Conservation (phyloP, 2,888 invertebrate genomes). For the Blastobasis lacticolella region DNA sequence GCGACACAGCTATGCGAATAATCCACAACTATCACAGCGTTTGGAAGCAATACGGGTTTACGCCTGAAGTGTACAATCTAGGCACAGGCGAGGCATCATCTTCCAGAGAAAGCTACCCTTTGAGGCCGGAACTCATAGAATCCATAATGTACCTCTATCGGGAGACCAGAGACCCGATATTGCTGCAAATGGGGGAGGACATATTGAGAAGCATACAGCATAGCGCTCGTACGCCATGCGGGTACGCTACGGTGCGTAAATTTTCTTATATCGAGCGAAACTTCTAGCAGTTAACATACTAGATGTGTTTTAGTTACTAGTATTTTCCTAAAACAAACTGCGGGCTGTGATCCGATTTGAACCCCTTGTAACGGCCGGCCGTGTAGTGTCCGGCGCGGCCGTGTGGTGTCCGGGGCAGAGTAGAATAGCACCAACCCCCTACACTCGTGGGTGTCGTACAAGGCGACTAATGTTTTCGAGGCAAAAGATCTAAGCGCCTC, state of each 20-base stretch:
- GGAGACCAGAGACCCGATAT: slow-evolving; percentile 93
- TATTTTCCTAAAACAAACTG: too few relatives aligned
- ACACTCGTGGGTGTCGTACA: too few relatives aligned
- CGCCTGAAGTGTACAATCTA: slow-evolving; percentile 98
- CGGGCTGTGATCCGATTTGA: too few relatives aligned
- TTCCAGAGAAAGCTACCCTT: slow-evolving; percentile 91
- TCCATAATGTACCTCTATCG: slow-evolving; percentile 97
- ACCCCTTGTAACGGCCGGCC: too few relatives aligned
- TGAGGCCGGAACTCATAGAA: slow-evolving; percentile 96
- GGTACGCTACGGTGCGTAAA: slow-evolving; percentile 92
- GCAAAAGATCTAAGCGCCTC: too few relatives aligned
- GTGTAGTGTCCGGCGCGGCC: too few relatives aligned
- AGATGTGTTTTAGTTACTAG: too few relatives aligned
- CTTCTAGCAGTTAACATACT: too few relatives aligned
- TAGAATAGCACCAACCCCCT: too few relatives aligned
- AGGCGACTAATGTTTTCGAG: too few relatives aligned
- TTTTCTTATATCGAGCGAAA: too few relatives aligned
- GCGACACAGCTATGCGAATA: slow-evolving; percentile 92
- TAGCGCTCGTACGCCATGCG: slow-evolving; percentile 94
- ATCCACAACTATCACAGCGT: slow-evolving; percentile 97
- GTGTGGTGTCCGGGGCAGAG: too few relatives aligned
- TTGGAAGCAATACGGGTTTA: slow-evolving; percentile 97
- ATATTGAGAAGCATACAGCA: slow-evolving; percentile 95
- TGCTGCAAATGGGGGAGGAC: slow-evolving; percentile 94
- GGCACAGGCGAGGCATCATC: slow-evolving; percentile 88